Evolutionary conservation across 2,113 vertebrate species (phyloP).

Genomic region (Ailuropoda melanoleuca): DNA sequence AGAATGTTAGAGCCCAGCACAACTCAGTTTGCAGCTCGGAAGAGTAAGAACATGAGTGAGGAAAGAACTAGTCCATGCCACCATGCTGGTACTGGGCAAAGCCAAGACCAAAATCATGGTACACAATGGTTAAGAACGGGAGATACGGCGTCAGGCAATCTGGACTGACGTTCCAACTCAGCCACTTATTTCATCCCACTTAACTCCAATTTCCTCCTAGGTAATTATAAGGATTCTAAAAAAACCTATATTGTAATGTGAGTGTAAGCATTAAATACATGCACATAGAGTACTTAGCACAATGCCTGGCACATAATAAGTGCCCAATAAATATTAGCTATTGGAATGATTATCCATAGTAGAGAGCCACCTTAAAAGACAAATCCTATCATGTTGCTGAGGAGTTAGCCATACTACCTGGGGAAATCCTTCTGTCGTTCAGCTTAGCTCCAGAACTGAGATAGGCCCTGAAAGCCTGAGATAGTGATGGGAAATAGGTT

Average conservation of each 20-base stretch:
- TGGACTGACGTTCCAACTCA: background rate
- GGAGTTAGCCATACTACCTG: background rate
- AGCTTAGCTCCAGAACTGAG: background rate
- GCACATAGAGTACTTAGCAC: background rate
- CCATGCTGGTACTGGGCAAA: background rate
- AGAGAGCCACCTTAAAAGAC: background rate
- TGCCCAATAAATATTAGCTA: background rate
- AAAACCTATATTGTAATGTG: background rate
- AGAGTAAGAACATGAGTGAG: background rate
- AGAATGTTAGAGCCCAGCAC: background rate
- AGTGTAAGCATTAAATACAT: background rate
- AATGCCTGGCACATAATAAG: background rate
- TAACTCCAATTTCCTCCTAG: background rate
- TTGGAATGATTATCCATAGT: background rate
- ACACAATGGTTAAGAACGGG: background rate
- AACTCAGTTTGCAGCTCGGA: background rate
- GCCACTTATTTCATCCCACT: background rate
- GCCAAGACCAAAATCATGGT: background rate
- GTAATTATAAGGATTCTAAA: background rate
- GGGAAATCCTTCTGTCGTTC: background rate
- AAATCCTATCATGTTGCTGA: background rate
- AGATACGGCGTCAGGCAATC: background rate
- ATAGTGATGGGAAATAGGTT: background rate
- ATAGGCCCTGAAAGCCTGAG: background rate
- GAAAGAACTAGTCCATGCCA: background rate